Evolutionary conservation across 2,888 invertebrate genomes (phyloP).

Genomic region (Drosophila paranaensis): DNA sequence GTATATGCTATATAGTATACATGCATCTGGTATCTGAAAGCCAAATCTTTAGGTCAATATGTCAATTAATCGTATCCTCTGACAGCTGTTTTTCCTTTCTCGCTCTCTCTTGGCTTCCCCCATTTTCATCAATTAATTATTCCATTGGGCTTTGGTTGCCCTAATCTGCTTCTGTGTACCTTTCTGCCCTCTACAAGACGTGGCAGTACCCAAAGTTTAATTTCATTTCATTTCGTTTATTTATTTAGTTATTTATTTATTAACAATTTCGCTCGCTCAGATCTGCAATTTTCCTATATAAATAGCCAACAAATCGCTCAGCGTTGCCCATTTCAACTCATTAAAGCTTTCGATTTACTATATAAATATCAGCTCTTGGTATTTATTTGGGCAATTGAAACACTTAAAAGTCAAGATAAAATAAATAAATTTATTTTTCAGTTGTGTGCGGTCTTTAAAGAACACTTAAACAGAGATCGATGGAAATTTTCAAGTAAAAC

Average conservation of each 20-base stretch:
- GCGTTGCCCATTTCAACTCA: neutral
- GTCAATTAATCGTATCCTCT: constrained; percentile 55
- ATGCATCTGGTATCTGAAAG: neutral
- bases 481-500: too few relatives aligned
- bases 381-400: constrained; percentile 55
- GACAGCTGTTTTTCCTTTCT: neutral
- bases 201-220: too few relatives aligned
- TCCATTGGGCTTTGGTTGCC: neutral
- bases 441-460: neutral
- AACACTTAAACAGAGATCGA: neutral
- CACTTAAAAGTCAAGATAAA: constrained; percentile 42
- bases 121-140: constrained; percentile 10
- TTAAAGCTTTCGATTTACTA: constrained; percentile 20
- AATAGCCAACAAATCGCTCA: constrained; percentile 27
- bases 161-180: neutral
- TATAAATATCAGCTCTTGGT: constrained; percentile 14
- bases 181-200: neutral
- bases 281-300: neutral
- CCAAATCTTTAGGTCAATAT: constrained; percentile 41
- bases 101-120: neutral
- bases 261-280: neutral
- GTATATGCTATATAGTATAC: neutral
- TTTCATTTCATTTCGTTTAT: neutral
- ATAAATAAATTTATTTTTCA: neutral
- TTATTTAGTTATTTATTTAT: neutral